Base-by-base conservation (phyloP, 2,797 vertebrate species). In the Malurus leucopterus region DNA sequence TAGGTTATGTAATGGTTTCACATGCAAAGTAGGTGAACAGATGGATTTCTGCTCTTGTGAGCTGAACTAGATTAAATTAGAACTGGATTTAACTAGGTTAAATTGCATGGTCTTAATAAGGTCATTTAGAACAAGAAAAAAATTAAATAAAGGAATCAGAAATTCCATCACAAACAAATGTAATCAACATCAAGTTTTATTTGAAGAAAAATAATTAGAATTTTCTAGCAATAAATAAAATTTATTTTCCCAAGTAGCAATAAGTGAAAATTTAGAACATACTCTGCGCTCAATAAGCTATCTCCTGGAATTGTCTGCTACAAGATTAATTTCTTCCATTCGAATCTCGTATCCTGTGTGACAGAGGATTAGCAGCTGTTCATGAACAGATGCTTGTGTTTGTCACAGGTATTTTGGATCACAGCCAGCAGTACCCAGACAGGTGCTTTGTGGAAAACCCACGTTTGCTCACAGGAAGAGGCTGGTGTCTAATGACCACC, bases 11-110 rank as follows among this genome's bases (percentile, higher is more conserved):
- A 65, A 65, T 40, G n/a, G 15, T 75, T 94, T 92, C 59, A 67
- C 19, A 15, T 46, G 15, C 67, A 57, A 92, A 91, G 53, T 70
- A 85, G 82, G 76, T 90, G 90, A 94, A 86, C 86, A 93, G 78
- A 92, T 92, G 92, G 92, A 82, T 88, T 81, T 61, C 50, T 79
- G 50, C 67, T 79, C 62, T 84, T 82, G n/a, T 80, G 62, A 79
- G 36, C 27, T 80, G 82, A 77, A 63, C 32, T 75, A 71, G 22
- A 78, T 84, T 81, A 86, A 93, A 91, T 91, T 65, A 76, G 73
- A 80, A 50, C 27, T 53, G 62, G 34, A 55, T 7, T 63, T 64
- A 88, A 64, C 43, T 78, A 55, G 57, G 53, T 88, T 92, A 91
- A 83, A 92, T 82, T 73, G 20, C 2, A 1, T 29, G 18, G 7